Percentiles rank a stretch among this genome's conserved stretches.
phyloP scores from a whole-genome alignment of 2,113 vertebrate genomes.

The Addax nasomaculatus region DNA sequence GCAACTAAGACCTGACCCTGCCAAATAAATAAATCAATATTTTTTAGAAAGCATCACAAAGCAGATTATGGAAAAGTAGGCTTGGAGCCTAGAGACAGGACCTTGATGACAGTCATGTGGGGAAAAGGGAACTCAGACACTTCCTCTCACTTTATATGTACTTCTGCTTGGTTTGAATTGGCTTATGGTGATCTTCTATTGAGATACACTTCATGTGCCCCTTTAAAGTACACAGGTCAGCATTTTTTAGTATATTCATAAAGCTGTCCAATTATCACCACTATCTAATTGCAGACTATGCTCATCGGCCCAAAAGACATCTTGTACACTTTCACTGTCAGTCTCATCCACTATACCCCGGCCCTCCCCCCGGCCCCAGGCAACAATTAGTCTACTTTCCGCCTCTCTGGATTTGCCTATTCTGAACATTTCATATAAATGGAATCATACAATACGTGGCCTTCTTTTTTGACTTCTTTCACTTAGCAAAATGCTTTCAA shows the following conservation, averaged over 20 bases:
- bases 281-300: background rate
- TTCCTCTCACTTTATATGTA: background rate
- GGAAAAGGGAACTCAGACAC: no score
- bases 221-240: background rate
- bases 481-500: background rate
- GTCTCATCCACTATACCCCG: background rate
- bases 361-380: no score
- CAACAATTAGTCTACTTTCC: background rate
- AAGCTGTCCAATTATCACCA: background rate
- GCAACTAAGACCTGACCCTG: background rate
- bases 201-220: background rate
- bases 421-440: background rate
- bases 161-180: background rate
- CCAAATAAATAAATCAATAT: background rate
- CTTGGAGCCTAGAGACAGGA: background rate
- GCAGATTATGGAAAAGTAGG: background rate
- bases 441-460: background rate
- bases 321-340: background rate
- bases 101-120: fast-evolving
- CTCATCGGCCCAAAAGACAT: background rate
- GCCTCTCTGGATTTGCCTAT: background rate
- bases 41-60: background rate
- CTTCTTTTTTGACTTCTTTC: background rate
- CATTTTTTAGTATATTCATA: background rate
- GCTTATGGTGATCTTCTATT: background rate